Conservation (phyloP, 2,797 vertebrate genomes). For the Sebastes trivittatus region DNA sequence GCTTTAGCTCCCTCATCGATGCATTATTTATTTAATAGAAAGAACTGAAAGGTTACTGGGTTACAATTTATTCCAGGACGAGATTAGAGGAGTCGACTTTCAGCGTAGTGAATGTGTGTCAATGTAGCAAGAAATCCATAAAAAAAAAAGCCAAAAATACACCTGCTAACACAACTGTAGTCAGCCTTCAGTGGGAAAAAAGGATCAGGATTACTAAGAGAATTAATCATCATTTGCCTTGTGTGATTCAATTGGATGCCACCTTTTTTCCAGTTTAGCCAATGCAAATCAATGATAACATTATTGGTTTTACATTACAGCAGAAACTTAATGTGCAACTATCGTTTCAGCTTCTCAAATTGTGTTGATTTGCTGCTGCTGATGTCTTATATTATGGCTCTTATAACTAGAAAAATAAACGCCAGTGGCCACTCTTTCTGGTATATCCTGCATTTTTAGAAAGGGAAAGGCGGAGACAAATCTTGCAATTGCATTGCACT, state of each 20-base stretch:
- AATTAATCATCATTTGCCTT: not conserved
- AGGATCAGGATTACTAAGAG: not conserved
- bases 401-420: not conserved
- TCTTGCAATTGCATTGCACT: not conserved
- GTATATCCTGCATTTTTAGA: not conserved
- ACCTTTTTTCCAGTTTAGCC: not conserved
- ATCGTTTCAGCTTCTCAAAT: no score
- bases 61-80: slow-evolving; percentile 49
- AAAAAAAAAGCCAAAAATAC: slow-evolving; percentile 28
- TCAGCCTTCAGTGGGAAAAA: not conserved
- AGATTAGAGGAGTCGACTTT: slow-evolving; percentile 52
- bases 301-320: not conserved
- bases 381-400: not conserved
- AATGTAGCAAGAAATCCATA: not conserved
- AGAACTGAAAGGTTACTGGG: slow-evolving; percentile 64
- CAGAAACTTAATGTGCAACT: not conserved
- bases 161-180: not conserved
- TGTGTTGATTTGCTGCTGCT: not conserved
- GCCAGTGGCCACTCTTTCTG: not conserved
- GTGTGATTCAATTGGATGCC: not conserved
- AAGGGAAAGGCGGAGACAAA: not conserved
- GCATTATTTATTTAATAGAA: slow-evolving; percentile 74
- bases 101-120: slow-evolving; percentile 21
- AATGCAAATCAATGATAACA: not conserved
- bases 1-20: slow-evolving; percentile 54